Percentiles rank a stretch among this genome's conserved stretches.
These are phyloP conservation scores for Hippocampus barbouri DNA, from an alignment of 2,113 vertebrate genomes.

Conservation along the genomic window DNA sequence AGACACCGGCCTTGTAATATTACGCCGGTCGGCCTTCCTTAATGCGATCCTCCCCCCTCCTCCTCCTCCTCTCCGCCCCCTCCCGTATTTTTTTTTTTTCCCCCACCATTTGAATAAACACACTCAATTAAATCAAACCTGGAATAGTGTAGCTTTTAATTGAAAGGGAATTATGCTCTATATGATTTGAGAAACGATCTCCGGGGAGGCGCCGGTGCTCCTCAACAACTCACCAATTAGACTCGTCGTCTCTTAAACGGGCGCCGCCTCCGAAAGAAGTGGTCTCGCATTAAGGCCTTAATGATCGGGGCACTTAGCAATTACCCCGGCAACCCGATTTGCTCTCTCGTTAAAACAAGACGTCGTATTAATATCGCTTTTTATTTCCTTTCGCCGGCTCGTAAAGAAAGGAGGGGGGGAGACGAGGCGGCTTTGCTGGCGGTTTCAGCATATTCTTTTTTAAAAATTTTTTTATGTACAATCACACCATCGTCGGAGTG, in stretches of 20 bases:
- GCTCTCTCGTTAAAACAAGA: constrained; percentile 73
- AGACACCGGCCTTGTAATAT: constrained; percentile 56
- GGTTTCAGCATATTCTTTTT: constrained; percentile 11
- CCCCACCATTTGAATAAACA: constrained; percentile 60
- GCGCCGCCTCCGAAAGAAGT: constrained; percentile 70
- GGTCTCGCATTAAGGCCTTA: constrained; percentile 68
- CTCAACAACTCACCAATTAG: constrained; percentile 74
- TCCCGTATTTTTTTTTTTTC: not conserved
- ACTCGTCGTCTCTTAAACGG: constrained; percentile 71
- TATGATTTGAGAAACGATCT: constrained; percentile 70
- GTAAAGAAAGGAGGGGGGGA: constrained; percentile 19
- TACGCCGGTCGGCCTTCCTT: constrained; percentile 43
- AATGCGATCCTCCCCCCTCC: constrained; percentile 50
- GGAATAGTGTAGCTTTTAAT: constrained; percentile 73
- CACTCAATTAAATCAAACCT: constrained; percentile 73
- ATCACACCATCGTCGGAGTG: constrained; percentile 19
- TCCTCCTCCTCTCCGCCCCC: constrained; percentile 7
- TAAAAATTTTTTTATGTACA: not conserved
- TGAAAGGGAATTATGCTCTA: constrained; percentile 74
- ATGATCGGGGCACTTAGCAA: constrained; percentile 73
- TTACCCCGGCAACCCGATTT: constrained; percentile 65
- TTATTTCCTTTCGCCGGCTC: constrained; percentile 14
- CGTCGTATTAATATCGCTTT: constrained; percentile 65
- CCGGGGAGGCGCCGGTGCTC: constrained; percentile 66
- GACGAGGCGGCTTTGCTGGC: constrained; percentile 33